Evolutionary conservation across 53 echinoderm and acorn worm genomes (phyloP).

Genomic region (Temnopleurus reevesii): DNA sequence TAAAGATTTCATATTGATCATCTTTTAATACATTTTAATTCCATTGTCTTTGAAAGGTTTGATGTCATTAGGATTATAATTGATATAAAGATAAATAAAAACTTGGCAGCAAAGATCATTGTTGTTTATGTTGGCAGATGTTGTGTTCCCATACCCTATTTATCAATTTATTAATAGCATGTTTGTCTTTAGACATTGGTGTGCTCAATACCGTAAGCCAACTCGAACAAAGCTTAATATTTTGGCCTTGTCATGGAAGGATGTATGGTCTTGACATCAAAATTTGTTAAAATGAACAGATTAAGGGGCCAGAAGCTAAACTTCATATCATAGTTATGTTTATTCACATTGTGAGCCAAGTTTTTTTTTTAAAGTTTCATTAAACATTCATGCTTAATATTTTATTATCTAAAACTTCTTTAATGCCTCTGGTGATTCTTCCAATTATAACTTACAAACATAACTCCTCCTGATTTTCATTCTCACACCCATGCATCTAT

Average conservation of each 20-base stretch:
- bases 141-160: background rate
- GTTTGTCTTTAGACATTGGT: background rate
- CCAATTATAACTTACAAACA: too few relatives aligned
- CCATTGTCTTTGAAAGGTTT: background rate
- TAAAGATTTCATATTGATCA: background rate
- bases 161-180: background rate
- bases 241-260: background rate
- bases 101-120: background rate
- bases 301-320: too few relatives aligned
- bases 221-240: background rate
- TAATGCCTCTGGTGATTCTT: too few relatives aligned
- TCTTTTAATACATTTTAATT: background rate
- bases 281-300: too few relatives aligned
- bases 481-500: too few relatives aligned
- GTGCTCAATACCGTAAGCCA: background rate
- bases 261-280: too few relatives aligned
- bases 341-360: background rate
- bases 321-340: too few relatives aligned
- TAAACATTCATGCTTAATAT: background rate
- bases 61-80: background rate
- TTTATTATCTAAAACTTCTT: background rate
- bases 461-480: too few relatives aligned
- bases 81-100: background rate
- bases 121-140: slow-evolving; percentile 15
- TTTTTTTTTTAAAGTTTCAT: background rate